These are phyloP conservation scores for Meteorus colon DNA, from an alignment of 2,888 invertebrate species.

Conservation along the genomic window DNA sequence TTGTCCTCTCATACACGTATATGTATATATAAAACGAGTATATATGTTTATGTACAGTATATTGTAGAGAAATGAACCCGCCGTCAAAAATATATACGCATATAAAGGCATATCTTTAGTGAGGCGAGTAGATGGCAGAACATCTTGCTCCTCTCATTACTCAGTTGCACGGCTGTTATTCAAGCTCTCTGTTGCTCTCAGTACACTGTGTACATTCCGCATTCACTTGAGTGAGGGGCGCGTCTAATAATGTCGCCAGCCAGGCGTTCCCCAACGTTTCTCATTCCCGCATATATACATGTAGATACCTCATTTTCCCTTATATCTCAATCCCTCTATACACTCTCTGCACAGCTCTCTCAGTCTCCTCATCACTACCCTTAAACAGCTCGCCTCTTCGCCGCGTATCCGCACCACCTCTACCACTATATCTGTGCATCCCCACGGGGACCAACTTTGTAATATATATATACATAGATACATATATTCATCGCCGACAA, in stretches of 20 bases:
- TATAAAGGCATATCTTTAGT: conserved; percentile 35
- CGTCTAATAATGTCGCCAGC: conserved; percentile 74
- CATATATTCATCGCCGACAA: conserved; percentile 67
- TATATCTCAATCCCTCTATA: conserved; percentile 35
- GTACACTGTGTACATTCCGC: conserved; percentile 58
- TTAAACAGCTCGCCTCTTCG: conserved; percentile 36
- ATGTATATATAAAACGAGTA: conserved; percentile 15
- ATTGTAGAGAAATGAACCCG: not conserved
- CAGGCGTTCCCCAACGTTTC: conserved; percentile 68
- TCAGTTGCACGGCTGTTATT: conserved; percentile 52
- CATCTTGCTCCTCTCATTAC: conserved; percentile 58
- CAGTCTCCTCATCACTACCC: conserved; percentile 40
- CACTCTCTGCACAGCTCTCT: conserved; percentile 36
- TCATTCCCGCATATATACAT: conserved; percentile 35
- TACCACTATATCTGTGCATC: conserved; percentile 27
- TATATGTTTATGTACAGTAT: conserved; percentile 18
- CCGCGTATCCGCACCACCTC: conserved; percentile 44
- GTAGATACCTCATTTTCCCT: conserved; percentile 38
- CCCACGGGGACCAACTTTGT: conserved; percentile 47
- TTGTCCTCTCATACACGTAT: conserved; percentile 27
- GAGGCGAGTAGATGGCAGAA: conserved; percentile 51
- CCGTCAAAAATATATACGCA: conserved; percentile 26
- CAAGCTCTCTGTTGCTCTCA: conserved; percentile 48
- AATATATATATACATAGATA: too few species aligned
- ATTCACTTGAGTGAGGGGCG: conserved; percentile 65